Conservation (phyloP, 2,797 vertebrate genomes). For the Danio choprae region DNA sequence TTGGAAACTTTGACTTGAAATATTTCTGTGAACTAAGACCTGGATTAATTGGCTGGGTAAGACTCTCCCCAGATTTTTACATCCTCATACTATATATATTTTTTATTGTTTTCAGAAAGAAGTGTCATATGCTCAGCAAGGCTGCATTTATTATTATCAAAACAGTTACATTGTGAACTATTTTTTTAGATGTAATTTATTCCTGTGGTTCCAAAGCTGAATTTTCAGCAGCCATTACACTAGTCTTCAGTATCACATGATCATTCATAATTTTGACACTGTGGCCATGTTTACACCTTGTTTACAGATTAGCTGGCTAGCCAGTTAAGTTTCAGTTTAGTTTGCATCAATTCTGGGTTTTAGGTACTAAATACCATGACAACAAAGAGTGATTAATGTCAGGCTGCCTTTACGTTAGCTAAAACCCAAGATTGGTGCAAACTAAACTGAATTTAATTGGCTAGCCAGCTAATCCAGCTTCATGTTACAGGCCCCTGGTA, state of each 20-base stretch:
- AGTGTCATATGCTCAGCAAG: not conserved
- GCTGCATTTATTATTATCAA: not conserved
- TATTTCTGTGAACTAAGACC: conserved; percentile 93
- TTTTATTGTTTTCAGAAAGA: not conserved
- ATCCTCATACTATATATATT: not conserved
- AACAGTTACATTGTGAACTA: not conserved
- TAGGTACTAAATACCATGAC: too few species aligned
- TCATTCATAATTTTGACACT: not conserved
- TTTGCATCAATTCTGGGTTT: too few species aligned
- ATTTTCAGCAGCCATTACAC: not conserved
- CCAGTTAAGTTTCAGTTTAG: too few species aligned
- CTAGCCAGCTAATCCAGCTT: too few species aligned
- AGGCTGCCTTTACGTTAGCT: too few species aligned
- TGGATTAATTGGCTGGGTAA: conserved; percentile 92
- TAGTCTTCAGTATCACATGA: not conserved
- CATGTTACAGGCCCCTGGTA: too few species aligned
- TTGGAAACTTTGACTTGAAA: conserved; percentile 88
- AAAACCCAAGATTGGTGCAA: too few species aligned
- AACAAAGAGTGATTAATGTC: too few species aligned
- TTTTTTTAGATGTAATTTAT: not conserved
- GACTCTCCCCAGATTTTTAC: conserved; percentile 40
- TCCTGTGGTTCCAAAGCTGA: not conserved
- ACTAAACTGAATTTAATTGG: too few species aligned
- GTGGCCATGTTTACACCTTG: not conserved
- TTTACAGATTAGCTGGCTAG: too few species aligned